Evolutionary conservation across 2,888 invertebrate genomes (phyloP).

Genomic region (Thera obeliscata): DNA sequence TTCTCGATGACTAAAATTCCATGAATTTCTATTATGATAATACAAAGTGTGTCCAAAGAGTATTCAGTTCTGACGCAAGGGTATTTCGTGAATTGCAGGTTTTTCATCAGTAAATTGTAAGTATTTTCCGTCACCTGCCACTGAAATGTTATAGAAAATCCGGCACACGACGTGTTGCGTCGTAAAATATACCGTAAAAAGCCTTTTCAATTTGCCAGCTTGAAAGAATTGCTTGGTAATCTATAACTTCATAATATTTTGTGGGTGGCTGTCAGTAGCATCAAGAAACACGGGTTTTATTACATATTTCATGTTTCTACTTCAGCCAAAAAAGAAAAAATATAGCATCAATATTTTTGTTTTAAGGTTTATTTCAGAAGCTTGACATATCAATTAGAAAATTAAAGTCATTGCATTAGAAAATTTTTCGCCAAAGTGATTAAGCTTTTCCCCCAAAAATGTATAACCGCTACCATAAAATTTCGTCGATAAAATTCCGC

Average conservation of each 20-base stretch:
- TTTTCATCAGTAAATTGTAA: slow-evolving; percentile 40
- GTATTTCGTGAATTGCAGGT: slow-evolving; percentile 3
- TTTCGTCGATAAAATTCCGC: slow-evolving; percentile 69
- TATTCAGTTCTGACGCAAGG: neutral
- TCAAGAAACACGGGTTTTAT: slow-evolving; percentile 10
- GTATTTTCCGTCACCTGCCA: slow-evolving; percentile 46
- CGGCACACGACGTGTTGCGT: slow-evolving; percentile 46
- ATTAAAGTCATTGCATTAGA: slow-evolving; percentile 3
- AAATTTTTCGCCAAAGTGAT: slow-evolving; percentile 31
- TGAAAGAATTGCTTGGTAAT: slow-evolving; percentile 40
- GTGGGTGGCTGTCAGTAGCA: slow-evolving; percentile 13
- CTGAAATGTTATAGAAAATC: slow-evolving; percentile 40
- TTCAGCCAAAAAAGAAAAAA: neutral
- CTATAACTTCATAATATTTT: slow-evolving; percentile 41
- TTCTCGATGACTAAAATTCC: too few relatives aligned
- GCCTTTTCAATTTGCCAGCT: slow-evolving; percentile 71
- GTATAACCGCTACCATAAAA: slow-evolving; percentile 53
- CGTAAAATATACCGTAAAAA: slow-evolving; percentile 72
- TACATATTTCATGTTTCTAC: neutral
- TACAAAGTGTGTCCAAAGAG: neutral
- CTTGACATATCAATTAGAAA: neutral
- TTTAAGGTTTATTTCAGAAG: too few relatives aligned
- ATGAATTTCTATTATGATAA: too few relatives aligned
- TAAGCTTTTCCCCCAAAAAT: slow-evolving; percentile 38
- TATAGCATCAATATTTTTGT: neutral